Conservation (phyloP, 2,888 invertebrate species). For the Apantesis nais region DNA sequence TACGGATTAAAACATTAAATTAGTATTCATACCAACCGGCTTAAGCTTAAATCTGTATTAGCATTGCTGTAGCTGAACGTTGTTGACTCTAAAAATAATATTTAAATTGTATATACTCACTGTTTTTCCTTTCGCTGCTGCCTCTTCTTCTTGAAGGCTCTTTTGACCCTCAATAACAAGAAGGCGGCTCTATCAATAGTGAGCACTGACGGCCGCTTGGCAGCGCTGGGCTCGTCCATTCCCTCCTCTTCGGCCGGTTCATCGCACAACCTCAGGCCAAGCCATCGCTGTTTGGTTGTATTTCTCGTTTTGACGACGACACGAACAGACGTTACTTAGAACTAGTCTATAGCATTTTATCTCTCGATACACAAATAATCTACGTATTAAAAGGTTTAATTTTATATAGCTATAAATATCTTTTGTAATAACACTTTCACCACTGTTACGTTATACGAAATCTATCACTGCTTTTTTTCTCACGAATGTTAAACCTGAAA, state of each 20-base stretch:
- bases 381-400: not conserved
- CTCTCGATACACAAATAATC: not conserved
- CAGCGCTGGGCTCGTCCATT: slow-evolving; percentile 79
- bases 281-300: slow-evolving; percentile 80
- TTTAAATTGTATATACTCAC: slow-evolving; percentile 84
- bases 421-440: slow-evolving; percentile 21
- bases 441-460: slow-evolving; percentile 26
- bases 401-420: not conserved
- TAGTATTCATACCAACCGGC: not conserved
- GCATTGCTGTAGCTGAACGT: not conserved
- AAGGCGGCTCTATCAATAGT: slow-evolving; percentile 96
- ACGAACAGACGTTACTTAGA: slow-evolving; percentile 45
- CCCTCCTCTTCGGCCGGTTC: slow-evolving; percentile 74
- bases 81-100: not conserved
- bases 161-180: slow-evolving; percentile 93
- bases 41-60: not conserved
- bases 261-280: slow-evolving; percentile 85
- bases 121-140: slow-evolving; percentile 94
- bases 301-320: slow-evolving; percentile 69
- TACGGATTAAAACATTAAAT: not conserved
- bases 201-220: slow-evolving; percentile 88
- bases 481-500: slow-evolving; percentile 34
- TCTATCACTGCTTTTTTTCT: slow-evolving; percentile 12
- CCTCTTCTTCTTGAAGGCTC: slow-evolving; percentile 95
- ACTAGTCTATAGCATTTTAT: slow-evolving; percentile 35